Evolutionary conservation across 2,888 invertebrate genomes (phyloP).

Genomic region (Sipha maydis): DNA sequence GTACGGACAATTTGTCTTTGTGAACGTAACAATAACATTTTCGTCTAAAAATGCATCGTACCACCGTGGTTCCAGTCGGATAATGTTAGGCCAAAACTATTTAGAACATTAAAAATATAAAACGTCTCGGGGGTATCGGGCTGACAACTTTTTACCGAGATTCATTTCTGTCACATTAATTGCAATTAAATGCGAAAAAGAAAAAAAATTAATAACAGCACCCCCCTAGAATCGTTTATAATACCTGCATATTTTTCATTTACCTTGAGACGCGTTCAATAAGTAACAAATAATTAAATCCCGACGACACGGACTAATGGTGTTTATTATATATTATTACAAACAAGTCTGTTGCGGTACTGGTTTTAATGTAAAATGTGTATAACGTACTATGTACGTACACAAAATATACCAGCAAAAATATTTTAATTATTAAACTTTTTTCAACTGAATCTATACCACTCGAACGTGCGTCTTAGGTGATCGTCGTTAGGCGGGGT

Average conservation of each 20-base stretch:
- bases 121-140: neutral
- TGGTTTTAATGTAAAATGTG: no score
- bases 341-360: no score
- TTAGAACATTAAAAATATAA: constrained; percentile 35
- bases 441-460: no score
- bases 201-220: neutral
- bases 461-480: no score
- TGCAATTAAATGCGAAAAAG: constrained; percentile 16
- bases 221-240: neutral
- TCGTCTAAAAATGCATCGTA: neutral
- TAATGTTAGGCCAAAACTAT: constrained; percentile 29
- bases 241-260: neutral
- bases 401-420: no score
- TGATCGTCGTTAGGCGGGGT: no score
- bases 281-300: neutral
- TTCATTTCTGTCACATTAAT: constrained; percentile 34
- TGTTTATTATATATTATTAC: no score
- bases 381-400: no score
- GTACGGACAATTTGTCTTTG: constrained; percentile 29
- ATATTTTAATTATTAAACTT: no score
- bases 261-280: neutral
- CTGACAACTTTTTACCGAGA: constrained; percentile 19
- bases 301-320: neutral
- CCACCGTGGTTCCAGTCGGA: neutral
- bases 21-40: constrained; percentile 9